A percentile compares a stretch with the other conserved stretches of the same genome.
Conservation (phyloP, 2,113 vertebrate genomes). For the Chaenocephalus aceratus region DNA sequence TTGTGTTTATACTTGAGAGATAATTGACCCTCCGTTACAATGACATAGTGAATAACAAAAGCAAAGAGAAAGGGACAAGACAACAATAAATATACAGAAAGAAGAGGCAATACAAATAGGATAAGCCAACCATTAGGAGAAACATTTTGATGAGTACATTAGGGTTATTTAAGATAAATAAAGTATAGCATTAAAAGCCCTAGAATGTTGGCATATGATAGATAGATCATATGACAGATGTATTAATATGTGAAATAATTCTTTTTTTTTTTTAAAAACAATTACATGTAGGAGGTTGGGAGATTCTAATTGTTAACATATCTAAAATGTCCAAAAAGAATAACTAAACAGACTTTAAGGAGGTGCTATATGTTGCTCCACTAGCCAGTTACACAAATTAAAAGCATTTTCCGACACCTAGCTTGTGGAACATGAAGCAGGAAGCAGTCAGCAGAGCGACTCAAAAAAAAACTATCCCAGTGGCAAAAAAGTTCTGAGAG, state of each 20-base stretch:
- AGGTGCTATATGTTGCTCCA: background rate
- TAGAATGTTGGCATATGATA: too few relatives aligned
- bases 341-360: background rate
- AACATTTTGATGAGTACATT: background rate
- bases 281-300: background rate
- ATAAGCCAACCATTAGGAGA: background rate
- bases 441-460: too few relatives aligned
- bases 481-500: background rate
- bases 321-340: background rate
- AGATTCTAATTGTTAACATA: too few relatives aligned
- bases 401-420: background rate
- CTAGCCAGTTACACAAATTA: background rate
- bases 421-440: background rate
- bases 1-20: too few relatives aligned
- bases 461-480: background rate
- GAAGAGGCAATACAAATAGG: background rate
- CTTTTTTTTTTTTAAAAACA: background rate
- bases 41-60: too few relatives aligned
- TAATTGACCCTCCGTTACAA: too few relatives aligned
- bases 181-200: background rate
- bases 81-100: background rate
- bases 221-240: too few relatives aligned
- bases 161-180: background rate
- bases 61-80: too few relatives aligned
- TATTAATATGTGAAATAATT: too few relatives aligned